Base-by-base conservation (phyloP, 64 coral and sea anemone species). In the Porites australiensis region DNA sequence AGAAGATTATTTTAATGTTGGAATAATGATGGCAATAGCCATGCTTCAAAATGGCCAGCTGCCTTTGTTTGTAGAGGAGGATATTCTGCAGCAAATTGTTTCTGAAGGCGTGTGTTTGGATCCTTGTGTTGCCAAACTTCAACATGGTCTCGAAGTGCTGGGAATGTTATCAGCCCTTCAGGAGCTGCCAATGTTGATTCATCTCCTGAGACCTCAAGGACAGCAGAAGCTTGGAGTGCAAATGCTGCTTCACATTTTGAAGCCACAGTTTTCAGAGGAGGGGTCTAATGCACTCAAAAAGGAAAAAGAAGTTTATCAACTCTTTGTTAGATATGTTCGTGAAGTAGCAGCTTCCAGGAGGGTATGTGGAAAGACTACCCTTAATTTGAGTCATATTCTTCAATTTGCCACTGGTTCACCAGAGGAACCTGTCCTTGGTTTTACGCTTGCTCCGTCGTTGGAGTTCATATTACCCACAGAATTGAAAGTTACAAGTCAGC, bases 361-460 rank as follows among this genome's bases (percentile, higher is more conserved):
- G 64, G 67, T 52, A 15, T 93, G 82, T 70, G 91, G 91, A 19
- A 10, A 87, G 15, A 68, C 53, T 52, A 71, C 62, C 54, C 84
- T 93, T 18, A 45, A 93, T 11, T 82, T 93, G 20, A 58, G 84
- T 79, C 21, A 93, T 10, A 92, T 93, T 19, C 66, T 88, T 54
- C 14, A 74, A 22, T 93, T 93, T 93, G 91, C 72, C 27, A 87
- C 82, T 80, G 92, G 83, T 79, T 58, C 91, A 71, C 19, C 70
- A 84, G 66, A 93, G 21, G 92, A 93, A 55, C 92, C 92, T 47
- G 59, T 88, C 52, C 86, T 88, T 64, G 92, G 92, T 76, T 93
- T 88, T 54, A 37, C 13, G 27, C 20, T 92, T 71, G 47, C 37
- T 13, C 69, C 69, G 49, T 72, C 90, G 47, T 21, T 86, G 61